Base-by-base conservation (phyloP, 1,140 invertebrate species). In the Cotesia glomerata region DNA sequence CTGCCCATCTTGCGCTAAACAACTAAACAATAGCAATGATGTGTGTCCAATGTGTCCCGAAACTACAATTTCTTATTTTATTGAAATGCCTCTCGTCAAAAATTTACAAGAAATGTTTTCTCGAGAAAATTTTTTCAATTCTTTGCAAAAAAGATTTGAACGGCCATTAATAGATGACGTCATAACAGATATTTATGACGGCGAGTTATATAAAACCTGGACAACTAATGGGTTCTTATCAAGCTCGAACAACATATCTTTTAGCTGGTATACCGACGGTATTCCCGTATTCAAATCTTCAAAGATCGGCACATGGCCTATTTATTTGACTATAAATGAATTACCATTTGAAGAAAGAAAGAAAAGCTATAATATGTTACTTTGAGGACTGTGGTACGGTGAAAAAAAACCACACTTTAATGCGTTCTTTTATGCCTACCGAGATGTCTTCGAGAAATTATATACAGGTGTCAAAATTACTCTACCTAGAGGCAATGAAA, bases 201-300 rank as follows among this genome's bases (percentile, higher is more conserved):
- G 14, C 14, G 4, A 54, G 4, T 13, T 54, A n/a, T 54, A 11
- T 54, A 54, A 54, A 13, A 13, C 13, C 2, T 54, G 13, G 13
- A 16, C 14, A 5, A 54, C 13, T n/a, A 54, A 13, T 54, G 51
- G 13, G 13, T 75, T 76, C 70, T 58, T 78, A 8, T 54, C 16
- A 4, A 74, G 73, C 71, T 64, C 66, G 51, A 62, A 76, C 67
- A 75, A 77, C 70, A 76, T 77, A 45, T 78, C 72, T 7, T 75
- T 78, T 26, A 72, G 49, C 8, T 79, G 73, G 72, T 79, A 78
- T 69, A 80, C 80, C 4, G 81, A 84, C 61, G 82, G 79, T 2
- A 73, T 82, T 45, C 77, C 80, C 7, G 73, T 83, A 4, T 84
- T 81, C 51, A 80, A 81, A 71, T 84, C 81, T 0, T 81, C 81